Base-by-base conservation (phyloP, 2,113 vertebrate genomes). In the Sigmodon hispidus region DNA sequence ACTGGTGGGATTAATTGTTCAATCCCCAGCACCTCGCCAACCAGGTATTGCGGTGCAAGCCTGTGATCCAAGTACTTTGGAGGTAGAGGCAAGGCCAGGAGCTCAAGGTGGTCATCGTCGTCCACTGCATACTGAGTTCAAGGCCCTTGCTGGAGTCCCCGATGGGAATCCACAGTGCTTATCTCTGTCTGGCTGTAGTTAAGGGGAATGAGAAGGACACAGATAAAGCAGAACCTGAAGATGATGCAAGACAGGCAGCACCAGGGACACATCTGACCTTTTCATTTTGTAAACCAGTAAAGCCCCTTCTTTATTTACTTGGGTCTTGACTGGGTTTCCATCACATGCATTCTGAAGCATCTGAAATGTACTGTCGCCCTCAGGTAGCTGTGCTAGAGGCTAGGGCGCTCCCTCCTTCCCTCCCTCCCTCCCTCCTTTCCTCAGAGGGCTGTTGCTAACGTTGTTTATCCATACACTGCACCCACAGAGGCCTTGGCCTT, bases 141-240 rank as follows among this genome's bases (percentile, higher is more conserved):
- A 61, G 57, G n/a, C 59, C 19, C n/a, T 43, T 21, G 4, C 45
- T 69, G 34, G 13, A 17, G 36, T 48, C 45, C 59, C 43, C 93
- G 17, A 19, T 52, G 50, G 36, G 70, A 76, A 86, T n/a, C 31
- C 59, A 40, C 7, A 45, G 13, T 19, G 43, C 21, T 65, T 10
- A 83, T 26, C 21, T 7, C 16, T n/a, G 10, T 89, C 86, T 93
- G 72, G 45, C n/a, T 61, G 12, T n/a, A 40, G 12, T 19, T 31
- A 50, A 2, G 31, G 11, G 61, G 24, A 65, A 59, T 3, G 13
- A 76, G 67, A 79, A 9, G 31, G 77, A 50, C 75, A 17, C 34
- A 70, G 43, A 76, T 50, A 96, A 95, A 97, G 72, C 72, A 89
- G 94, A 96, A 95, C 55, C 24, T 65, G 26, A 80, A 43, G 61